Percentiles rank a stretch among this genome's conserved stretches.
Evolutionary conservation across 1,140 invertebrate genomes (phyloP).

Genomic region (Metopolophium dirhodum): DNA sequence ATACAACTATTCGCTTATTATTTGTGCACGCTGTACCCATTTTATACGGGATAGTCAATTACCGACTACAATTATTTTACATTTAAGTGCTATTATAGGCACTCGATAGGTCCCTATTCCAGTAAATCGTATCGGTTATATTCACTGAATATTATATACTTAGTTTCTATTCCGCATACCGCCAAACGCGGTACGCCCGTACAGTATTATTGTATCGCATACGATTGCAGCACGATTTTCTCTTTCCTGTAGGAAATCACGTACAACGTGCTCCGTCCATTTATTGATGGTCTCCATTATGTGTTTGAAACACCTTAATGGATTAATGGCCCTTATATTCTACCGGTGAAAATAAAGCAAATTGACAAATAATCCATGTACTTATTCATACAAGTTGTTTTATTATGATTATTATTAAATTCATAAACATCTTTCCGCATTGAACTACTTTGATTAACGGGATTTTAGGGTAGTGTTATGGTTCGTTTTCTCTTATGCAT

Average conservation of each 20-base stretch:
- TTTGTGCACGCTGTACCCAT: not conserved
- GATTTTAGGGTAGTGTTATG: not conserved
- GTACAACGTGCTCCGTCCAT: slow-evolving; percentile 50
- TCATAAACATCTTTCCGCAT: not conserved
- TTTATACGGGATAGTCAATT: not conserved
- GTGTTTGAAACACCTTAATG: slow-evolving; percentile 17
- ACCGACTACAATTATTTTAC: slow-evolving; percentile 6
- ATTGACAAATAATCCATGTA: not conserved
- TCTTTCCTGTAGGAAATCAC: slow-evolving; percentile 57
- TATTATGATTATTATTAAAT: not conserved
- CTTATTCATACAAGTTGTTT: not conserved
- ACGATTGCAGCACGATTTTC: slow-evolving; percentile 47
- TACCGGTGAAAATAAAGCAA: not conserved
- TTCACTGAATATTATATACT: not conserved
- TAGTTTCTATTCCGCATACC: slow-evolving; percentile 54
- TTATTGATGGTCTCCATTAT: slow-evolving; percentile 52
- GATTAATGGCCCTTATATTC: not conserved
- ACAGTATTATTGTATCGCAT: slow-evolving; percentile 41
- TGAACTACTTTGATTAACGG: not conserved
- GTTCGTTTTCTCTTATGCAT: not conserved
- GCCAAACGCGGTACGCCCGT: not conserved
- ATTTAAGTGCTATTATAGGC: not conserved
- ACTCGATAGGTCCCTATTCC: not conserved
- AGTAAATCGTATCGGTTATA: not conserved
- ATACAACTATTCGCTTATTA: not conserved